Percentiles rank a stretch among this genome's conserved stretches.
Evolutionary conservation across 2,888 invertebrate genomes (phyloP).

Genomic region (Folsomia manolachei): DNA sequence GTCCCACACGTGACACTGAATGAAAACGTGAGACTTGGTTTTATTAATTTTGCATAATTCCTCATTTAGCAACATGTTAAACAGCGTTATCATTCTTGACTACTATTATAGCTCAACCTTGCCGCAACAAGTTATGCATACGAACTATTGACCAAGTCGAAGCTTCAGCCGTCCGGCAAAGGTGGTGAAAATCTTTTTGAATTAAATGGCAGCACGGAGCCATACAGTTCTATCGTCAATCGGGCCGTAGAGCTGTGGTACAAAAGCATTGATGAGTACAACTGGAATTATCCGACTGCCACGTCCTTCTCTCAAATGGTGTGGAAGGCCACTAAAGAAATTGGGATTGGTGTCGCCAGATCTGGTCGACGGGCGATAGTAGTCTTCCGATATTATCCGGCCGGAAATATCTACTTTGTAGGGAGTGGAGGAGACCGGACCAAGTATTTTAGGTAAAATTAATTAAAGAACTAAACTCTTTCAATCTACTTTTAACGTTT

Average conservation of each 20-base stretch:
- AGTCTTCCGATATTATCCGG: constrained; percentile 37
- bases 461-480: no score
- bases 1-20: constrained; percentile 35
- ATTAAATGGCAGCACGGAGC: constrained; percentile 35
- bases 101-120: constrained; percentile 30
- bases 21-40: constrained; percentile 37
- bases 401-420: constrained; percentile 37
- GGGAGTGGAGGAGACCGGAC: constrained; percentile 35
- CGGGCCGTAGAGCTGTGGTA: constrained; percentile 44
- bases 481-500: no score
- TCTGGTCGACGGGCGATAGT: constrained; percentile 34
- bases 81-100: neutral
- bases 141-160: constrained; percentile 32
- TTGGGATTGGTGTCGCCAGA: constrained; percentile 40
- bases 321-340: constrained; percentile 38
- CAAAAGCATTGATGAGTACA: constrained; percentile 29
- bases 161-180: constrained; percentile 31
- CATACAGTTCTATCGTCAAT: constrained; percentile 22
- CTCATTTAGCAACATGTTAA: neutral
- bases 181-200: constrained; percentile 44
- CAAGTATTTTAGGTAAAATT: constrained; percentile 39
- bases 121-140: constrained; percentile 42
- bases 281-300: constrained; percentile 34
- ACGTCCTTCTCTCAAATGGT: constrained; percentile 43
- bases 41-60: neutral